Evolutionary conservation across 1,140 invertebrate genomes (phyloP), one percentile per base, ranked within the genome.

Genomic region (Drosophila yakuba): DNA sequence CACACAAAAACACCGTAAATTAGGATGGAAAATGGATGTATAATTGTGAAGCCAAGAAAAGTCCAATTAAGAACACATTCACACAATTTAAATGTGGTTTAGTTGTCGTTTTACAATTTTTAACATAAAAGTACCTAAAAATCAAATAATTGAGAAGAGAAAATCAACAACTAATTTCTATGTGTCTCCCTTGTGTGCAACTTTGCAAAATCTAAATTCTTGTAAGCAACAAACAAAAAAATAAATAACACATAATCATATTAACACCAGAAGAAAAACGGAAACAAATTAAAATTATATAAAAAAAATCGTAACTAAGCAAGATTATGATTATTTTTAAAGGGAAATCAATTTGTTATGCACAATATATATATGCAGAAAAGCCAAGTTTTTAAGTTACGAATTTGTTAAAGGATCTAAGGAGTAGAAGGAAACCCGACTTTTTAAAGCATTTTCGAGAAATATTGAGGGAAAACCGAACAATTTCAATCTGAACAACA

Each of bases 401-500:
- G 50, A 71, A 69, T 77, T 78, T 77, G 56, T 77, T 74, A 74
- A 75, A 52, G 45, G 36, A 67, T 67, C 44, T 51, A 63, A 55
- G 63, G 66, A 58, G 23, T 32, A 17, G 39, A 48, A 41, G 10
- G 58, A 74, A 64, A 57, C 50, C 66, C 71, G 74, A 71, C 77
- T 86, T 88, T 86, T 86, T 82, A 86, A 88, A 75, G 83, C 78
- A 86, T 86, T 86, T 86, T 86, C 64, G 83, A 86, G 60, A 88
- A 82, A 86, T 86, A 86, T 85, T 85, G 58, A 62, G 63, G 50
- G 41, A 38, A 63, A 76, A 66, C 73, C 78, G 74, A 82, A 88
- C 71, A 88, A 79, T 82, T 82, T 86, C 74, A 85, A 85, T 78
- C 78, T 77, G 69, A 85, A 85, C 57, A 81, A 85, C 38, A 84